A percentile compares a stretch with the other conserved stretches of the same genome.
Conservation (phyloP, 2,113 vertebrate species). For the Muntiacus reevesi region DNA sequence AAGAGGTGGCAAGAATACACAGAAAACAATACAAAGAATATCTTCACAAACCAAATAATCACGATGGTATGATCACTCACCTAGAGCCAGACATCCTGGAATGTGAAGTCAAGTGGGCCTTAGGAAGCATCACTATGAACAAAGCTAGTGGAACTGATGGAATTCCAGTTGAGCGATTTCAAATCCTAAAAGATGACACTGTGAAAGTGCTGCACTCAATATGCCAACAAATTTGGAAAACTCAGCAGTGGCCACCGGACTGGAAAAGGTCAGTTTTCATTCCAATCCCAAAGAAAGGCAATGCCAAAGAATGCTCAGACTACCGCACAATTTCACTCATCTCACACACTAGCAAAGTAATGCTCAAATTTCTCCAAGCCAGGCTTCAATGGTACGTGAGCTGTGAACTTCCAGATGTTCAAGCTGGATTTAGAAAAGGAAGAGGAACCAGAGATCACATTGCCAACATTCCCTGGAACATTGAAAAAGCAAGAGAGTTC, state of each 20-base stretch:
- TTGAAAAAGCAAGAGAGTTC: too few relatives aligned
- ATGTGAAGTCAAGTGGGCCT: background rate
- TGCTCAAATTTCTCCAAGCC: background rate
- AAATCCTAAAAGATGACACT: too few relatives aligned
- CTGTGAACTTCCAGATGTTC: background rate
- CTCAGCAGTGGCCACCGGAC: background rate
- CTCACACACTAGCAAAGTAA: background rate
- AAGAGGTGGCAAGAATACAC: background rate
- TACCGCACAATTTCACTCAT: fast-evolving
- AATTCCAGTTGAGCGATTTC: too few relatives aligned
- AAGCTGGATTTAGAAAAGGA: background rate
- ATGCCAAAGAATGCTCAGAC: background rate
- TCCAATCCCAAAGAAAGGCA: background rate
- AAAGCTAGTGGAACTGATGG: background rate
- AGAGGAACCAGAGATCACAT: background rate
- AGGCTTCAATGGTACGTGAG: background rate
- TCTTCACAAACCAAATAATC: background rate
- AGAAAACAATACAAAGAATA: background rate
- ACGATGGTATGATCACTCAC: fast-evolving
- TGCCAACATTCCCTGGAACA: too few relatives aligned
- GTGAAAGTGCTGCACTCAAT: background rate
- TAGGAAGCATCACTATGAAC: background rate
- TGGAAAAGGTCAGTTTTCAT: background rate
- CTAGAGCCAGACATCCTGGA: background rate
- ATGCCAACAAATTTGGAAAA: background rate